phyloP scores from a whole-genome alignment of 2,888 invertebrate genomes.

The Hydrotaea cyrtoneurina region DNA sequence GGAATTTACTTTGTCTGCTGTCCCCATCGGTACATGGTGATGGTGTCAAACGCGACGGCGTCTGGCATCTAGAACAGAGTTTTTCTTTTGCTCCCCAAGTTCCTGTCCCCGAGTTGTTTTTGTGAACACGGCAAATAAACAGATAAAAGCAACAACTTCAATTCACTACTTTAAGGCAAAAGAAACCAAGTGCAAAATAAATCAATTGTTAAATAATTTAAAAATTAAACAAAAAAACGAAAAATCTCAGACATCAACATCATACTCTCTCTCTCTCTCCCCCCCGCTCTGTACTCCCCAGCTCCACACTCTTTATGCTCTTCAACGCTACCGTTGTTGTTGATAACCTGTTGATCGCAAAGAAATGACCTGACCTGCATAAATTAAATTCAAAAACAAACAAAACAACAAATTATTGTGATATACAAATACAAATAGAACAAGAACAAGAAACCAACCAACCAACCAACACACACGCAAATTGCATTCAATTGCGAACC shows the following conservation, averaged over 20 bases:
- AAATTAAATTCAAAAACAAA: conserved; percentile 22
- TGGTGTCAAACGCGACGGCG: background rate
- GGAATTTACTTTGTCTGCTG: background rate
- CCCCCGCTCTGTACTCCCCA: background rate
- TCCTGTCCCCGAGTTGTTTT: too few relatives aligned
- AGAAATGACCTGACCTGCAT: conserved; percentile 24
- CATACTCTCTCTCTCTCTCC: background rate
- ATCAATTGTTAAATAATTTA: background rate
- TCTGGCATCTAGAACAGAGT: background rate
- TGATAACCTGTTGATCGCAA: conserved; percentile 31
- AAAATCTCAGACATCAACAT: background rate
- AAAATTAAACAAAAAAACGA: background rate
- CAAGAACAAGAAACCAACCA: background rate
- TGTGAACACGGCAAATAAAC: background rate
- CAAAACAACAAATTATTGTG: conserved; percentile 18
- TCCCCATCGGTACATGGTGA: background rate
- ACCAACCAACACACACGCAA: background rate
- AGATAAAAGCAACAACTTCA: background rate
- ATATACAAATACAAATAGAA: background rate
- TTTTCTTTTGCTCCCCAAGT: background rate
- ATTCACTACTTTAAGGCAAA: background rate
- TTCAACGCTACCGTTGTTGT: background rate
- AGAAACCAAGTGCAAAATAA: conserved; percentile 11
- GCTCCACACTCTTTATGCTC: background rate
- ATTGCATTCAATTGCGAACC: conserved; percentile 6